phyloP scores from a whole-genome alignment of 2,113 vertebrate genomes.

The Cottus gobio region DNA sequence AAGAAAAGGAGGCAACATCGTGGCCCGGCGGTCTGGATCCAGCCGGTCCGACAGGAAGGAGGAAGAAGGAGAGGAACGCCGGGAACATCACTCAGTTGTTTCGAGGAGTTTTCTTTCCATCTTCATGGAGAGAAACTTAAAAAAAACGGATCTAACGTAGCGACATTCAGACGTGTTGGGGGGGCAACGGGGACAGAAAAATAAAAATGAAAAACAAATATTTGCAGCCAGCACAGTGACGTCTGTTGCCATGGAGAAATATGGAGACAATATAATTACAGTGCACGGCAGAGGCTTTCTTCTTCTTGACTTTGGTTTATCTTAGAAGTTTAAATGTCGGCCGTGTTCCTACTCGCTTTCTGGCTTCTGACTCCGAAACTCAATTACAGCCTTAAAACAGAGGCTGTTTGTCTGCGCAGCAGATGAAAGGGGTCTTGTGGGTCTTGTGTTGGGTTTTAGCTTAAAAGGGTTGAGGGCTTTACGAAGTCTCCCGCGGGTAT shows the following conservation, averaged over 20 bases:
- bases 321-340: slow-evolving; percentile 38
- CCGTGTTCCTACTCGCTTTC: slow-evolving; percentile 35
- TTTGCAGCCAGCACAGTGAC: neutral
- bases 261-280: slow-evolving; percentile 60
- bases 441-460: slow-evolving; percentile 30
- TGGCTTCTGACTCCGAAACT: slow-evolving; percentile 41
- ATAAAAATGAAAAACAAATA: neutral
- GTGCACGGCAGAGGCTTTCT: slow-evolving; percentile 16
- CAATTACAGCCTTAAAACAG: slow-evolving; percentile 60
- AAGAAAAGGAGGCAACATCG: slow-evolving; percentile 33
- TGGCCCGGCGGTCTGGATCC: slow-evolving; percentile 40
- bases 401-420: slow-evolving; percentile 35
- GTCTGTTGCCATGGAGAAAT: slow-evolving; percentile 37
- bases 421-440: slow-evolving; percentile 36
- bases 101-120: slow-evolving; percentile 18
- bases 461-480: slow-evolving; percentile 37
- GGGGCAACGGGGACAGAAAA: neutral
- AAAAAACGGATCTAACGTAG: slow-evolving; percentile 28
- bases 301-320: slow-evolving; percentile 22
- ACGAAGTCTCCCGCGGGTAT: slow-evolving; percentile 28
- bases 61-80: slow-evolving; percentile 42
- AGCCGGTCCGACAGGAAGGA: slow-evolving; percentile 63
- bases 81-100: slow-evolving; percentile 39
- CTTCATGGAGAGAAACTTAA: slow-evolving; percentile 8
- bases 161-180: slow-evolving; percentile 24